Percentiles rank a stretch among this genome's conserved stretches.
Evolutionary conservation across 2,113 vertebrate genomes (phyloP).

Genomic region (Varanus komodoensis): DNA sequence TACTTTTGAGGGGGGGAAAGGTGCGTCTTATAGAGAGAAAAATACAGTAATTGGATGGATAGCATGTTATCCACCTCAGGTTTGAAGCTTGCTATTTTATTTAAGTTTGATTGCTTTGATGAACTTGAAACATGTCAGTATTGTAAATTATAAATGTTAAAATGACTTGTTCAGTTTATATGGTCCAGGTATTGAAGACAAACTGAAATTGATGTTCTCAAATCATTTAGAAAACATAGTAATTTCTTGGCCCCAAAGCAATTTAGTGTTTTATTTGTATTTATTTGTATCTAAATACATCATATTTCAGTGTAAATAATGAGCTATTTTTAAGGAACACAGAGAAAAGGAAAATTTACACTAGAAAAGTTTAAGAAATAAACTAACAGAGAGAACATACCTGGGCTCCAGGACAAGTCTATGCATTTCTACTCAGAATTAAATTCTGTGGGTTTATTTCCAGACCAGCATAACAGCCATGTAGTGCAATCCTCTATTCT

Average conservation of each 20-base stretch:
- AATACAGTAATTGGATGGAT: background rate
- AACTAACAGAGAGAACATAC: background rate
- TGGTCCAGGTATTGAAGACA: background rate
- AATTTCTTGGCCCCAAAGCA: conserved; percentile 11
- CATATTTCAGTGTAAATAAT: background rate
- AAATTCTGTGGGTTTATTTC: no score
- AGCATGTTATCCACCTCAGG: background rate
- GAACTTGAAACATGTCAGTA: background rate
- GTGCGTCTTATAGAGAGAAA: no score
- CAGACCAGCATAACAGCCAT: no score
- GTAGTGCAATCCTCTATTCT: no score
- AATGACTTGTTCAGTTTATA: background rate
- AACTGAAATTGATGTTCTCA: background rate
- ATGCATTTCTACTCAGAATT: no score
- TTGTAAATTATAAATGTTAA: background rate
- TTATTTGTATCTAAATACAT: background rate
- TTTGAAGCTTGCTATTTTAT: background rate
- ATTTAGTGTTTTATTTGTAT: background rate
- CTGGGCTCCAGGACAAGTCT: background rate
- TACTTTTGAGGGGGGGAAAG: no score
- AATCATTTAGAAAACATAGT: conserved; percentile 6
- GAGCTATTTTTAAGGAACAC: background rate
- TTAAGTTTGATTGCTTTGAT: background rate
- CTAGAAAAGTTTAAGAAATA: background rate
- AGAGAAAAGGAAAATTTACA: background rate